Evolutionary conservation across 2,797 vertebrate genomes (phyloP), one percentile per base, ranked within the genome.

Genomic region (Megaceryle alcyon): DNA sequence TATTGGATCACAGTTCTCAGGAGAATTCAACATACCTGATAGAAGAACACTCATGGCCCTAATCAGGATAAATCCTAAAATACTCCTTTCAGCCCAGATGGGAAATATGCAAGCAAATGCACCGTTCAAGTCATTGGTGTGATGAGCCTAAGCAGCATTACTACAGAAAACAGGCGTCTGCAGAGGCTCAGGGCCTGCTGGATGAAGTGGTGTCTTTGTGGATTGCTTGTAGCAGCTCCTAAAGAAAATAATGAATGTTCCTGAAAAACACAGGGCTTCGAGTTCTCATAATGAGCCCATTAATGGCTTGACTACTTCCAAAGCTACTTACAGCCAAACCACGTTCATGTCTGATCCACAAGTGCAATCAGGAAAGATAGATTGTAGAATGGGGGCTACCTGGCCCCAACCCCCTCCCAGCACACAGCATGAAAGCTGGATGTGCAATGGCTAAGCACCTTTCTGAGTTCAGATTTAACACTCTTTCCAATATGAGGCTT

Each of bases 131-230:
- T 65, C 64, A 49, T 49, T 54, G 82, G 26, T 8, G 6, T 10
- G 18, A 68, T 37, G 22, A 46, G 65, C 57, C 65, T 49, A 65
- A 77, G 53, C 20, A 75, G 49, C 31, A 31, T 28, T 44, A 56
- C 7, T 26, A 61, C 15, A 10, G n/a, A 56, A 85, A 72, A 87
- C 35, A 69, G 53, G 53, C 0, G 66, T 16, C 39, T 65, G 61
- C 61, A 53, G 60, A 54, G 1, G 0, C 46, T 68, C 25, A 0
- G 0, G 39, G 37, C 57, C 54, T 17, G 26, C 12, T n/a, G 59
- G 26, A 7, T 28, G 75, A 73, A 44, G 26, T 1, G 11, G 13
- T 25, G 7, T 54, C 22, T 68, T n/a, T 22, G 41, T 5, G 1
- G 35, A 53, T 21, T 19, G 19, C 21, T 71, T 7, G 7, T 19